Base-by-base conservation (phyloP, 1,140 invertebrate genomes). In the Coelopa frigida region DNA sequence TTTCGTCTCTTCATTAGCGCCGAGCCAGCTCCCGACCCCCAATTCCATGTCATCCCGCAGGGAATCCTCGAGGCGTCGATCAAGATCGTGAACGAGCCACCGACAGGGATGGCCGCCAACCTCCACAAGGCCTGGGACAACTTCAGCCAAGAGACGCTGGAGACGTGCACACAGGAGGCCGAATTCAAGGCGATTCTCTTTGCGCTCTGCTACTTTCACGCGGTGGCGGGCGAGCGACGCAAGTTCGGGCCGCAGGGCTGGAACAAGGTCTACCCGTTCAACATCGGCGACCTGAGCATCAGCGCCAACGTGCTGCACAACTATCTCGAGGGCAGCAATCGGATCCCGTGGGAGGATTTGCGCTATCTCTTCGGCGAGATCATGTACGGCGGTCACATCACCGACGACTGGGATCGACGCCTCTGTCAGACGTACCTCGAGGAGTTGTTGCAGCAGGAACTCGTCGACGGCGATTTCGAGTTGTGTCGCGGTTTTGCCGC, bases 311-410 rank as follows among this genome's bases (percentile, higher is more conserved):
- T 97, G 0, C 62, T 98, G 6, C 86, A 83, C 64, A 98, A 97
- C 70, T 97, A 97, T 71, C 70, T 98, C 61, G 93, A 96, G 68
- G 85, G 82, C 44, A 94, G 89, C 70, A 83, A 79, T 31, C 82
- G 82, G 50, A 81, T 94, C 21, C 92, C 92, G 0, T 95, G 89
- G 88, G 91, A 94, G 67, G 91, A 95, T 75, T 71, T 96, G 46
- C 75, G 92, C 8, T 96, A 95, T 67, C 74, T 96, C 4, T 94
- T 95, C 66, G 93, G 92, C 0, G 92, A 96, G 72, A 96, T 96
- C 3, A 96, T 95, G 92, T 97, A 97, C 61, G 93, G 93, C 3
- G 93, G 93, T 0, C 92, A 96, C 64, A 95, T 97, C 55, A 96
- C 92, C 1, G 93, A 96, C 65, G 91, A 96, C 64, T 95, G 92